Evolutionary conservation across 2,797 vertebrate species (phyloP).

Genomic region (Pangasius macronema): DNA sequence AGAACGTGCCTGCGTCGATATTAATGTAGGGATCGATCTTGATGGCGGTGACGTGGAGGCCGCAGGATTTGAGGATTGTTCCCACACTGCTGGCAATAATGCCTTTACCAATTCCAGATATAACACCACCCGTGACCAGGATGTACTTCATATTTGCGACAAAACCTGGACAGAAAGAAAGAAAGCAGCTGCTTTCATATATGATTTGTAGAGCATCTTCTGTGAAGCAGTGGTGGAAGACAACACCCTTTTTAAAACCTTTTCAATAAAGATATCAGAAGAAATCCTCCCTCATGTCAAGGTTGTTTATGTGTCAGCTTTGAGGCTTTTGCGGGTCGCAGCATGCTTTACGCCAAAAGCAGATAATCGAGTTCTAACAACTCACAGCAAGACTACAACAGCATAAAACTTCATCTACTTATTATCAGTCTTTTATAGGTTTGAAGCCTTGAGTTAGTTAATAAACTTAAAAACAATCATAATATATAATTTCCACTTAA

Average conservation of each 20-base stretch:
- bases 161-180: neutral
- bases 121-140: conserved; percentile 95
- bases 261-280: neutral
- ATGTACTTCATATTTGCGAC: conserved; percentile 88
- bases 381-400: neutral
- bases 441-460: neutral
- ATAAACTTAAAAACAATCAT: no score
- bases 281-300: neutral
- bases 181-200: neutral
- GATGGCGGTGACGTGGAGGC: conserved; percentile 91
- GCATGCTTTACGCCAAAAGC: neutral
- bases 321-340: neutral
- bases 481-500: neutral
- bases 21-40: conserved; percentile 98
- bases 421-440: neutral
- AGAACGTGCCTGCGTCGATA: conserved; percentile 95
- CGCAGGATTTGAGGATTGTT: conserved; percentile 94
- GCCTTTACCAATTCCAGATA: conserved; percentile 96
- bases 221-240: neutral
- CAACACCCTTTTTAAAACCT: neutral
- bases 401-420: neutral
- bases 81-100: conserved; percentile 96
- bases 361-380: neutral
- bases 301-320: neutral
- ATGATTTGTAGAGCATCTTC: neutral